Conservation (phyloP, 2,797 vertebrate genomes). For the Stomatorhinus walkeri region DNA sequence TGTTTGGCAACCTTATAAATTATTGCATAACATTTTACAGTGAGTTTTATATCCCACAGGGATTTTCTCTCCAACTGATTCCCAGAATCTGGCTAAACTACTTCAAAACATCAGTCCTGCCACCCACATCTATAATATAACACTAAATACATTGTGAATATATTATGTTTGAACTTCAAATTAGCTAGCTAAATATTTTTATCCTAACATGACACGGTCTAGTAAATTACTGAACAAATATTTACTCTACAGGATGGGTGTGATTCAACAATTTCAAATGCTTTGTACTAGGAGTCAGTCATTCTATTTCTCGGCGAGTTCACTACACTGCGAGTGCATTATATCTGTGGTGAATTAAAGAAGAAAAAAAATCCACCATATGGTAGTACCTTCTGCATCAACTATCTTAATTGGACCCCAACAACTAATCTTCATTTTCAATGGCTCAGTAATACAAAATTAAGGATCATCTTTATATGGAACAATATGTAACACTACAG, state of each 20-base stretch:
- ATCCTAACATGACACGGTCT: neutral
- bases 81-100: constrained; percentile 31
- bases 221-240: neutral
- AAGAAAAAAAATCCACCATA: constrained; percentile 69
- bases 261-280: neutral
- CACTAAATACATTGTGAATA: neutral
- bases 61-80: neutral
- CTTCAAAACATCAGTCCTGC: constrained; percentile 47
- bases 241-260: neutral
- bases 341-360: constrained; percentile 52
- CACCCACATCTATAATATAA: constrained; percentile 33
- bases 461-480: neutral
- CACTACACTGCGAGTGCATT: constrained; percentile 37
- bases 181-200: neutral
- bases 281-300: neutral
- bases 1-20: constrained; percentile 37
- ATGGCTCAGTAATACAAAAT: constrained; percentile 30
- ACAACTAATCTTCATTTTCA: constrained; percentile 43
- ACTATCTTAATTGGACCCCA: constrained; percentile 59
- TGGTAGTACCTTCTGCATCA: constrained; percentile 64
- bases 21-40: constrained; percentile 20
- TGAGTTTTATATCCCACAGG: constrained; percentile 12
- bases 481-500: neutral
- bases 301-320: neutral
- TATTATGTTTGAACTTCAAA: neutral